Conservation (phyloP, 2,888 invertebrate species). For the Synergus japonicus region DNA sequence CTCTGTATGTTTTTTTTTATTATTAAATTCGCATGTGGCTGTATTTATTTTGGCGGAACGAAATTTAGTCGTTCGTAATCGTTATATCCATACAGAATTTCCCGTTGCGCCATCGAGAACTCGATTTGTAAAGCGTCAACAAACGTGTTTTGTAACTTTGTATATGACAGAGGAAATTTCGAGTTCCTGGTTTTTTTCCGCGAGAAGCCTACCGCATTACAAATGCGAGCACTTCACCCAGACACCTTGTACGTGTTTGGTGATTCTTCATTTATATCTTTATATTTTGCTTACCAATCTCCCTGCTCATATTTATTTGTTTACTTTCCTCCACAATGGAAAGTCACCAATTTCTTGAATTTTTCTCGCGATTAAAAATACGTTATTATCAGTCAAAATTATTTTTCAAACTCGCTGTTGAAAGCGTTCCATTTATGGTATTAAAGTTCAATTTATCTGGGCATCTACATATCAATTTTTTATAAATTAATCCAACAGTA, state of each 20-base stretch:
- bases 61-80: conserved; percentile 23
- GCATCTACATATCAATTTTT: neutral
- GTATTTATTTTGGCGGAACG: conserved; percentile 10
- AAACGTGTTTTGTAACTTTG: conserved; percentile 5
- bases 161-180: neutral
- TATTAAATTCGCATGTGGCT: conserved; percentile 10
- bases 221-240: neutral
- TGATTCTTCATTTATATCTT: neutral
- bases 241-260: neutral
- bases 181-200: neutral
- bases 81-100: conserved; percentile 7
- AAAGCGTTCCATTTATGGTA: neutral
- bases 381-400: neutral
- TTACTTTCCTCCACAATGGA: neutral
- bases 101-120: neutral
- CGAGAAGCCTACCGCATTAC: no score
- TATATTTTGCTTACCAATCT: neutral
- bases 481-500: conserved; percentile 3
- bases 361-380: neutral
- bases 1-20: conserved; percentile 29
- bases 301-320: neutral
- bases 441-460: conserved; percentile 2
- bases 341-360: conserved; percentile 1
- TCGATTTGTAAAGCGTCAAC: conserved; percentile 32
- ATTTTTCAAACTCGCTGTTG: neutral